Percentiles rank a stretch among this genome's conserved stretches.
Conservation (phyloP, 2,113 vertebrate genomes). For the Mastomys coucha region DNA sequence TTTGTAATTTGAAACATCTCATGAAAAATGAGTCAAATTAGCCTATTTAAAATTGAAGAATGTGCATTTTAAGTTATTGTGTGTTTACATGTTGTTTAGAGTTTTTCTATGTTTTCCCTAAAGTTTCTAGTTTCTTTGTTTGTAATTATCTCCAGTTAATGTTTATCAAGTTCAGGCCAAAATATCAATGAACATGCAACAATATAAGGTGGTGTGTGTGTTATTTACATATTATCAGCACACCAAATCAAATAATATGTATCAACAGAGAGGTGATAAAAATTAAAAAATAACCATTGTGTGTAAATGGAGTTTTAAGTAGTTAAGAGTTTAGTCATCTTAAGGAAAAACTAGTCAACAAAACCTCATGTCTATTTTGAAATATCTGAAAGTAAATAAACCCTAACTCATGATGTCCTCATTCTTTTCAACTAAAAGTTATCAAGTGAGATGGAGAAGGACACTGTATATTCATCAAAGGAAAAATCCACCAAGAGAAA, state of each 20-base stretch:
- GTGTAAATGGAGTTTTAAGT: neutral
- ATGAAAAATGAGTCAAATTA: neutral
- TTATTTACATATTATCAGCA: neutral
- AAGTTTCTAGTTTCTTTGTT: slow-evolving; percentile 9
- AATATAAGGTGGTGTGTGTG: neutral
- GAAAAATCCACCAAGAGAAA: no score
- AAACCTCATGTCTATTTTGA: neutral
- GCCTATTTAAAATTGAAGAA: neutral
- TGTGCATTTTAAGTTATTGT: neutral
- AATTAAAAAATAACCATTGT: neutral
- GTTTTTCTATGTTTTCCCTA: neutral
- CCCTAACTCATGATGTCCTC: no score
- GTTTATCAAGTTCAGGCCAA: neutral
- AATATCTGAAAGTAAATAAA: neutral
- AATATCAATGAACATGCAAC: neutral
- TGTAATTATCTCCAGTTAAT: neutral
- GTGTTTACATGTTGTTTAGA: neutral
- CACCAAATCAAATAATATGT: neutral
- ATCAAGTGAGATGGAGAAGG: no score
- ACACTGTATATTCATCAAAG: no score
- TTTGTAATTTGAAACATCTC: slow-evolving; percentile 21
- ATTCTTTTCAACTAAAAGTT: no score
- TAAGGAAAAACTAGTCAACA: neutral
- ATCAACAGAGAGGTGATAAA: neutral
- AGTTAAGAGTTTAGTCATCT: neutral